Evolutionary conservation across 1,140 invertebrate species (phyloP).

Genomic region (Nasonia longicornis): DNA sequence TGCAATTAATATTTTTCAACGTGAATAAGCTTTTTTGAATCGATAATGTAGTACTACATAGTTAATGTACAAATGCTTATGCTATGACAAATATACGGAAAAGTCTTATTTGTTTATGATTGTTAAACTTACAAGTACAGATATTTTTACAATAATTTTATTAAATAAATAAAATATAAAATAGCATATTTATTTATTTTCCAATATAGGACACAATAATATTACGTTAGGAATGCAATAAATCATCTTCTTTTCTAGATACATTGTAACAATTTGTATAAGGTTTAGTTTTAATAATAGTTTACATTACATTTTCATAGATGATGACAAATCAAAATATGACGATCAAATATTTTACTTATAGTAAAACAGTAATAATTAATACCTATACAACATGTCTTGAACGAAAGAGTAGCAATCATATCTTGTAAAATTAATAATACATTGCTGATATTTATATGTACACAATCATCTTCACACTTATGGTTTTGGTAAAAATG

Average conservation of each 20-base stretch:
- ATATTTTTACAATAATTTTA: neutral
- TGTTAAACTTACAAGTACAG: neutral
- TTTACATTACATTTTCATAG: conserved; percentile 6
- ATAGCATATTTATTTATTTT: conserved; percentile 28
- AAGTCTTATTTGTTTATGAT: neutral
- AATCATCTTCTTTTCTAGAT: conserved; percentile 14
- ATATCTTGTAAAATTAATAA: conserved; percentile 18
- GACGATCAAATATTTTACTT: conserved; percentile 1
- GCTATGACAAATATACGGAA: neutral
- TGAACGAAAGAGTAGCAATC: conserved; percentile 5
- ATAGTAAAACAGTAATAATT: conserved; percentile 26
- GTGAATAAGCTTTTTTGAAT: too few species aligned
- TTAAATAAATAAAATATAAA: conserved; percentile 17
- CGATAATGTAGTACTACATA: too few species aligned
- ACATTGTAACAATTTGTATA: conserved; percentile 11
- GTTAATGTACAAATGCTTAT: too few species aligned
- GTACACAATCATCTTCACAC: conserved; percentile 29
- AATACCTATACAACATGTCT: conserved; percentile 13
- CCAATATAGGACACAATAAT: neutral
- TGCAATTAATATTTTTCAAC: too few species aligned
- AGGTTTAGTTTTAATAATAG: neutral
- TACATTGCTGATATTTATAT: conserved; percentile 34
- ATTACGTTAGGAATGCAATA: neutral
- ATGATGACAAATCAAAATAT: neutral
- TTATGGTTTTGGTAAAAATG: conserved; percentile 23